These are phyloP conservation scores for Amblyjoppa fuscipennis DNA, from an alignment of 2,888 invertebrate genomes.

Conservation along the genomic window DNA sequence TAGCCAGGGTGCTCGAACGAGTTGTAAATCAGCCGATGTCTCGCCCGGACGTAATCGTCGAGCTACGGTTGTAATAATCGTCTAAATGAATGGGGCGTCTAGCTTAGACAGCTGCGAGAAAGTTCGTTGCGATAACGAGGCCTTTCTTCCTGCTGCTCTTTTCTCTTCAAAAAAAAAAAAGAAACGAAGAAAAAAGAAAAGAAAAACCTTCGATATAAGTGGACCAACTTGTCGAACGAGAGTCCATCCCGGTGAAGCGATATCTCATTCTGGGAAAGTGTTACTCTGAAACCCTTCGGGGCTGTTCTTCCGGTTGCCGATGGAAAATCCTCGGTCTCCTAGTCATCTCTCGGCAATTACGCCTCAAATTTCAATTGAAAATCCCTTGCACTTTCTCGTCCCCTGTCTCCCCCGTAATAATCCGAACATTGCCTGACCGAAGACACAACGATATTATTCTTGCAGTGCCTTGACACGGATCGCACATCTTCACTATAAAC, in stretches of 20 bases:
- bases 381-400: background rate
- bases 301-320: background rate
- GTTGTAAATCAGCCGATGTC: conserved; percentile 38
- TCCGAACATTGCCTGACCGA: background rate
- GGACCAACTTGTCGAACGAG: background rate
- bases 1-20: conserved; percentile 26
- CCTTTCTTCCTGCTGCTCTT: conserved; percentile 11
- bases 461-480: conserved; percentile 31
- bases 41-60: background rate
- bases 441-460: conserved; percentile 34
- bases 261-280: background rate
- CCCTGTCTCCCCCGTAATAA: conserved; percentile 10
- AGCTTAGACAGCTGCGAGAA: conserved; percentile 27
- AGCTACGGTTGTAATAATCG: background rate
- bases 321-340: too few species aligned
- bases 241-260: background rate
- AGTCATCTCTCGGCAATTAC: background rate
- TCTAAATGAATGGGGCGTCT: conserved; percentile 18
- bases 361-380: background rate
- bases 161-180: background rate
- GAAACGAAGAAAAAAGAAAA: background rate
- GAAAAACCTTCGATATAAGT: background rate
- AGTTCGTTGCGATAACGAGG: conserved; percentile 13
- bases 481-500: background rate
- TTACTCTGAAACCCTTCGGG: background rate